Percentiles rank a stretch among this genome's conserved stretches.
Conservation (phyloP, 2,113 vertebrate genomes). For the Candoia aspera region DNA sequence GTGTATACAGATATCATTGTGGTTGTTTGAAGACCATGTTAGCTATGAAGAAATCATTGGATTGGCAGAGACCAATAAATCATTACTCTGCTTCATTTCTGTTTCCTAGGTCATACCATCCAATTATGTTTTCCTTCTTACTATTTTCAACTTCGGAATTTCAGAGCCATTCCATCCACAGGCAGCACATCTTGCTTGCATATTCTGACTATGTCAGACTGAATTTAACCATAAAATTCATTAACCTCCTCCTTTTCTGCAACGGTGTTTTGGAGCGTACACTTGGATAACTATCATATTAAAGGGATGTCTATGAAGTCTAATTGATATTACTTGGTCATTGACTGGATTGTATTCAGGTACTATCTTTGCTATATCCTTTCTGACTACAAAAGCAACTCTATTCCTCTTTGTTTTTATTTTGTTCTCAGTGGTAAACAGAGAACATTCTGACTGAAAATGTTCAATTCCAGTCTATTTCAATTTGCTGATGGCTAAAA, state of each 20-base stretch:
- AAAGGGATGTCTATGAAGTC: not conserved
- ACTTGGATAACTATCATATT: not conserved
- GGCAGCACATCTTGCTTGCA: not conserved
- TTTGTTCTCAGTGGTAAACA: not conserved
- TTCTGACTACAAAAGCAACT: not conserved
- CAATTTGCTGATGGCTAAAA: not conserved
- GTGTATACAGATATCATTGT: not conserved
- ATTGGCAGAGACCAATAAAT: no score
- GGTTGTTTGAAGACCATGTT: not conserved
- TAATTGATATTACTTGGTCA: not conserved
- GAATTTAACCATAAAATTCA: not conserved
- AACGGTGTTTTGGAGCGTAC: not conserved
- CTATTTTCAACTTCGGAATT: not conserved
- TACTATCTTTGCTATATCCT: not conserved
- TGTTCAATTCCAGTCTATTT: not conserved
- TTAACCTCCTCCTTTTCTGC: not conserved
- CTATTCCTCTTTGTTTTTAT: not conserved
- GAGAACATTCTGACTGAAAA: not conserved
- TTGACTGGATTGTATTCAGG: not conserved
- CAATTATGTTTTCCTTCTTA: not conserved
- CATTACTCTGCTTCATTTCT: not conserved
- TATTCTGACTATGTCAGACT: not conserved
- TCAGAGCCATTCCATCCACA: not conserved
- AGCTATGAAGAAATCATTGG: not conserved
- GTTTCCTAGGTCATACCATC: not conserved